Evolutionary conservation across 2,888 invertebrate species (phyloP), one percentile per base, ranked within the genome.

Genomic region (Idaea biselata): DNA sequence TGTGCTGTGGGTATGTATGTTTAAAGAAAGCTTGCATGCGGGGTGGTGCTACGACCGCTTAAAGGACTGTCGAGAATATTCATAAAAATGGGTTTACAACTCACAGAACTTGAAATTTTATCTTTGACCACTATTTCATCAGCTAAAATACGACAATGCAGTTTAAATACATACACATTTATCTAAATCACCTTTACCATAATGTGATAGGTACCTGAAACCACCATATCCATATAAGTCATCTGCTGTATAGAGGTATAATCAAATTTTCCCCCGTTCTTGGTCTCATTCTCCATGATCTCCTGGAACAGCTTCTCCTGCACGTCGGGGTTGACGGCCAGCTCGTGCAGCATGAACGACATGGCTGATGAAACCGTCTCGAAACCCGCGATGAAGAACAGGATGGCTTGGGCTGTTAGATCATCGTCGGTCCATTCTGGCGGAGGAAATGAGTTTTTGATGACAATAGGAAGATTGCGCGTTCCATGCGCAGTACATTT

Each of bases 221-320:
- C 77, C 0, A 94, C 93, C 94, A 94, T 94, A 63, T 95, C 95
- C 86, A 95, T 76, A 66, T 95, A 95, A 17, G 89, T 88, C 94
- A 95, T 90, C 53, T 86, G 86, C 64, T 91, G 86, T 0, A 95
- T 80, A 1, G 85, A 83, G 53, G 92, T 93, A 67, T 94, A 95
- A 60, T 86, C 88, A 0, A 94, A 78, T 16, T 84, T 86, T 5
- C 86, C 89, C 0, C 83, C 87, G 6, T 86, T 84, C 17, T 86
- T 85, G 0, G 69, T 72, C 1, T 90, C 79, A 5, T 89, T 85
- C 18, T 93, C 89, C 18, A 82, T 87, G 53, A 95, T 93, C 84
- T 95, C 95, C 58, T 89, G 72, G 0, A 85, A 87, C 0, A 95
- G 80, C 61, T 79, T 90, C 1, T 91, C 85, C 76, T 95, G 95